phyloP scores from a whole-genome alignment of 2,888 invertebrate species.

The Furcula furcula region DNA sequence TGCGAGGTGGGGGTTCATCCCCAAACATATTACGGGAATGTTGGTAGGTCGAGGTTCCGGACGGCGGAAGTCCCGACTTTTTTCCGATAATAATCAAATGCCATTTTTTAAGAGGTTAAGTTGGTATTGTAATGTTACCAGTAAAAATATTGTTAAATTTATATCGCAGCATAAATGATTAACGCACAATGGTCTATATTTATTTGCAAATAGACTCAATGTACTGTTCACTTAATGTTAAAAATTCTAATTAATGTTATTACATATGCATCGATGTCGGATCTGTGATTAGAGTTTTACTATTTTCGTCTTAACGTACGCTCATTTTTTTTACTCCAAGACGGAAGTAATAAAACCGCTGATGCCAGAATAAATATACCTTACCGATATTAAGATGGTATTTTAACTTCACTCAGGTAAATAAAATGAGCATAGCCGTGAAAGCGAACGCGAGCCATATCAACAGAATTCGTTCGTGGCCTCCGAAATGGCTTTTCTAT shows the following conservation, averaged over 20 bases:
- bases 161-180: too few relatives aligned
- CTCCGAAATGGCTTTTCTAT: slow-evolving; percentile 79
- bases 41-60: slow-evolving; percentile 55
- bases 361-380: slow-evolving; percentile 14
- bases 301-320: too few relatives aligned
- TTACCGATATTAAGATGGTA: slow-evolving; percentile 29
- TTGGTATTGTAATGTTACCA: too few relatives aligned
- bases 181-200: too few relatives aligned
- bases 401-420: slow-evolving; percentile 51
- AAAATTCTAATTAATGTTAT: too few relatives aligned
- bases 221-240: too few relatives aligned
- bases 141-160: too few relatives aligned
- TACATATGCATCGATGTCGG: too few relatives aligned
- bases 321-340: not conserved
- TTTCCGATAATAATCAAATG: slow-evolving; percentile 56
- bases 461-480: slow-evolving; percentile 65
- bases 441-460: slow-evolving; percentile 60
- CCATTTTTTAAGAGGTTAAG: slow-evolving; percentile 24
- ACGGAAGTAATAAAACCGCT: not conserved
- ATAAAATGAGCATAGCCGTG: slow-evolving; percentile 70
- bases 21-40: slow-evolving; percentile 73
- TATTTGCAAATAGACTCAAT: too few relatives aligned
- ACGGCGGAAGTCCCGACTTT: slow-evolving; percentile 55
- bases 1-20: slow-evolving; percentile 54
- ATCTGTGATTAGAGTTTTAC: too few relatives aligned